These are phyloP conservation scores for Anas flavirostris DNA, from an alignment of 2,797 vertebrate genomes.

Conservation along the genomic window DNA sequence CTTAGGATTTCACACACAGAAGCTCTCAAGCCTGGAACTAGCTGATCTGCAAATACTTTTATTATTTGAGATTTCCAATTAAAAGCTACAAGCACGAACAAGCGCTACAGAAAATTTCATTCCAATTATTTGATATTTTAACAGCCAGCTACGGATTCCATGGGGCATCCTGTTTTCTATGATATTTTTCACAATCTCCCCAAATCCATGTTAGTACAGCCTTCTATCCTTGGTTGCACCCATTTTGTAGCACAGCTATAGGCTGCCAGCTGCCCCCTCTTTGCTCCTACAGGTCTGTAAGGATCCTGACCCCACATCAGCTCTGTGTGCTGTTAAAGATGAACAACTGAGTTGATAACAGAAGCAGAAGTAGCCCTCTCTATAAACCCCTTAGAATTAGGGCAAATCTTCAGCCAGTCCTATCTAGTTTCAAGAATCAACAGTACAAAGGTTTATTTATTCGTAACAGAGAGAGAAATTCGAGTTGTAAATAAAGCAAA, in stretches of 20 bases:
- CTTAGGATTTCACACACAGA: neutral
- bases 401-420: neutral
- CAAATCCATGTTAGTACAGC: neutral
- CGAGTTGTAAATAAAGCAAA: neutral
- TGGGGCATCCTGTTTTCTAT: neutral
- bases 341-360: neutral
- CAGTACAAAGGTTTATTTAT: neutral
- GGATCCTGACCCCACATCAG: neutral
- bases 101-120: neutral
- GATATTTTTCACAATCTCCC: neutral
- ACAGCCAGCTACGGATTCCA: neutral
- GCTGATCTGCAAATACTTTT: neutral
- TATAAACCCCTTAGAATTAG: neutral
- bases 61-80: neutral
- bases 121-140: neutral
- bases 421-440: neutral
- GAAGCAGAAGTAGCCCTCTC: neutral
- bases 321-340: neutral
- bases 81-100: slow-evolving; percentile 8
- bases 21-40: neutral
- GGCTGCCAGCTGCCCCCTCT: neutral
- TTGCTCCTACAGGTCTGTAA: neutral
- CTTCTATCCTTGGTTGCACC: neutral
- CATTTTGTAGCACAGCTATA: neutral
- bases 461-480: neutral